Evolutionary conservation across 2,797 vertebrate genomes (phyloP), one percentile per base, ranked within the genome.

Genomic region (Gouania willdenowi): DNA sequence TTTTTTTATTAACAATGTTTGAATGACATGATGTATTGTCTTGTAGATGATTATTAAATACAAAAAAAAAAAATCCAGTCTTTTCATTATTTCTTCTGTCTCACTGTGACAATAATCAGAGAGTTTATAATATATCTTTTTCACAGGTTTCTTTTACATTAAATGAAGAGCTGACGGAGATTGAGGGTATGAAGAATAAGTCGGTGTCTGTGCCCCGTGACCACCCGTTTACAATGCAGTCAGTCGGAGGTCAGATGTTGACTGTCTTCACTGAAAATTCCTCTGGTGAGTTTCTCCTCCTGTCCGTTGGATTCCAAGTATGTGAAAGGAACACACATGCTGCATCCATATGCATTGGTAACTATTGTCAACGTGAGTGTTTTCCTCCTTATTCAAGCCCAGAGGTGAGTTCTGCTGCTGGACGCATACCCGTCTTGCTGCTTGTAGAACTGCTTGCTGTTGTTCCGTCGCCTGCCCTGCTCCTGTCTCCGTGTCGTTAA

Each of bases 81-180:
- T n/a, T n/a, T n/a, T n/a, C n/a, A n/a, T n/a, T n/a, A n/a, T n/a
- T n/a, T n/a, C n/a, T n/a, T n/a, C n/a, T n/a, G n/a, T n/a, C n/a
- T n/a, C n/a, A n/a, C n/a, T n/a, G n/a, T n/a, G n/a, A n/a, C n/a
- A n/a, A n/a, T n/a, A n/a, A n/a, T n/a, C n/a, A n/a, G n/a, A n/a
- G n/a, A n/a, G n/a, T n/a, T n/a, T n/a, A n/a, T n/a, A n/a, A n/a
- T n/a, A 14, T 14, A 13, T 1, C 33, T 49, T 32, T 44, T 78
- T 82, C 21, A n/a, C 83, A 99, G 97, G 95, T 99, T 43, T 94
- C 94, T 22, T 99, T 98, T 83, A 98, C 94, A 43, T 82, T 98
- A 69, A 98, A 96, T 48, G 97, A 99, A 64, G 97, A 99, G 23
- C 89, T 99, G 67, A 94, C 94, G 20, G 89, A 72, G 39, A 94